A percentile compares a stretch with the other conserved stretches of the same genome.
Conservation (phyloP, 2,888 invertebrate genomes). For the Oasisia sp. region DNA sequence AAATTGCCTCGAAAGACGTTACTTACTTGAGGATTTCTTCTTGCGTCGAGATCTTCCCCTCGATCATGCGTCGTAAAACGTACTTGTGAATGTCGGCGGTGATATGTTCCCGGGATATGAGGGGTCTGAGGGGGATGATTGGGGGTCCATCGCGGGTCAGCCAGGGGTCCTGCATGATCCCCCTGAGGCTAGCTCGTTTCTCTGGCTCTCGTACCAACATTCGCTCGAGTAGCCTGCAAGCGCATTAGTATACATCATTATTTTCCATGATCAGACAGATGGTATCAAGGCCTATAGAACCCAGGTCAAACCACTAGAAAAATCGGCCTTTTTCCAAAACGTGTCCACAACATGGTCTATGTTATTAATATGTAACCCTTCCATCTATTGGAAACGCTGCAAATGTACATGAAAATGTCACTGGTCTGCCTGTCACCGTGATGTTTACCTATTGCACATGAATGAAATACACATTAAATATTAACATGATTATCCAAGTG, state of each 20-base stretch:
- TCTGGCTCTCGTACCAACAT: slow-evolving; percentile 96
- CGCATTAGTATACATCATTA: neutral
- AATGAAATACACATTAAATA: no score
- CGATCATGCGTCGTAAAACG: slow-evolving; percentile 95
- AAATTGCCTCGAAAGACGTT: neutral
- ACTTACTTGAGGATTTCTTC: slow-evolving; percentile 90
- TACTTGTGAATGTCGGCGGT: slow-evolving; percentile 90
- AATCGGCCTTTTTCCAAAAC: no score
- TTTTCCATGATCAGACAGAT: no score
- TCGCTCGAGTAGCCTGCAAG: slow-evolving; percentile 81
- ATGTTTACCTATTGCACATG: no score
- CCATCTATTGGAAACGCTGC: no score
- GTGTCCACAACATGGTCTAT: no score
- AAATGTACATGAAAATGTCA: no score
- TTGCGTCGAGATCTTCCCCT: slow-evolving; percentile 91
- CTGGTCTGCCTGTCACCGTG: no score
- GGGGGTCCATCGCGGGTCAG: slow-evolving; percentile 49
- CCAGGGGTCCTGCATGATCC: slow-evolving; percentile 91
- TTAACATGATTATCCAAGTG: no score
- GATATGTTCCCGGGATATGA: slow-evolving; percentile 78
- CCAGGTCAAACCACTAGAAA: no score
- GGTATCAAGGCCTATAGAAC: no score
- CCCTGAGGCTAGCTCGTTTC: slow-evolving; percentile 85
- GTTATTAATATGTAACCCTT: no score
- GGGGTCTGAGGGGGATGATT: slow-evolving; percentile 39